Base-by-base conservation (phyloP, 2,113 vertebrate genomes). In the Thunnus thynnus region DNA sequence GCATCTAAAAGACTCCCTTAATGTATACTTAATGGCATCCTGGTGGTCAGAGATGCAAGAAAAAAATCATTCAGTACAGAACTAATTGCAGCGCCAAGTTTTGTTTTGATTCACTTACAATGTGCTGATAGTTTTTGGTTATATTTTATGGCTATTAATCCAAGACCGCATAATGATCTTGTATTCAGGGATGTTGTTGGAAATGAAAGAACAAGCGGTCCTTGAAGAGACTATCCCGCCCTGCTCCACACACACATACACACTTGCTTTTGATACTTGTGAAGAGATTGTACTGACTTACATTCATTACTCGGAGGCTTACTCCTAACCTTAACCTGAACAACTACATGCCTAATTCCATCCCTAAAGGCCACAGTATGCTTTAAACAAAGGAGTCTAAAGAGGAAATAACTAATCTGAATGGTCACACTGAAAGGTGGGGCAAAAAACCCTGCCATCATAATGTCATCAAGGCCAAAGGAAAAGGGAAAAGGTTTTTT, bases 181-280 rank as follows among this genome's bases (percentile, higher is more conserved):
- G 16, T 55, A 71, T 68, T 25, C 32, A 61, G 32, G 64, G 32
- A 77, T 52, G 60, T 7, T 47, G 17, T 51, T 27, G 32, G 66
- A 82, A 80, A 78, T 82, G n/a, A 67, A 58, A 74, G 22, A 88
- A 54, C 66, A 83, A 73, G 46, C 61, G 60, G 36, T 77, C 67
- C 67, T 84, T 57, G 17, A 91, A 87, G 44, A 84, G 7, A 14
- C 46, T 22, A 27, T 13, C 11, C 71, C 0, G 13, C 47, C 62
- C 17, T 27, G 14, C 58, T 25, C 54, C 36, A 54, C 14, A 32
- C 7, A 72, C 6, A 3, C 22, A 47, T 8, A 2, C 18, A 46
- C 22, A 13, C 32, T 20, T 32, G n/a, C 25, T 44, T 63, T 84
- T 48, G 27, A 68, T 78, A 41, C 51, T n/a, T n/a, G 32, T 55